Conservation (phyloP, 2,113 vertebrate genomes). For the Pyxicephalus adspersus region DNA sequence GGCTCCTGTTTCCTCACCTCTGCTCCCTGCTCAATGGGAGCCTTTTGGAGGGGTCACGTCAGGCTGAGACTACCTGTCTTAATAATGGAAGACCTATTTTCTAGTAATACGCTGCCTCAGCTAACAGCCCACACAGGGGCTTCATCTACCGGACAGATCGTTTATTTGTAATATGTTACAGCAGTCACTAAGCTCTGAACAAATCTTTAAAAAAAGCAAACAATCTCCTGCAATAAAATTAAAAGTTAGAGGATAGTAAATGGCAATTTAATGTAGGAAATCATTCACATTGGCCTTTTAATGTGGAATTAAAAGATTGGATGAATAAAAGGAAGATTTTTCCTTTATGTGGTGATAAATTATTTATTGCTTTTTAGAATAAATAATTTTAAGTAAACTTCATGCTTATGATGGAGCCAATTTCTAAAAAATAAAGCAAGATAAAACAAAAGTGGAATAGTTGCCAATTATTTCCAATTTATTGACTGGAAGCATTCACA, state of each 20-base stretch:
- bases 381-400: too few relatives aligned
- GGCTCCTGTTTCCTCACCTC: conserved; percentile 54
- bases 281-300: too few relatives aligned
- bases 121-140: conserved; percentile 22
- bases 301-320: too few relatives aligned
- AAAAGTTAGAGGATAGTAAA: not conserved
- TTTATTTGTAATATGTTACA: conserved; percentile 17
- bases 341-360: too few relatives aligned
- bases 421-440: too few relatives aligned
- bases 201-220: not conserved
- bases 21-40: conserved; percentile 45
- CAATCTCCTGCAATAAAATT: not conserved
- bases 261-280: not conserved
- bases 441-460: too few relatives aligned
- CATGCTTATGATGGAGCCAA: too few relatives aligned
- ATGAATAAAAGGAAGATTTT: too few relatives aligned
- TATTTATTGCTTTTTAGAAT: too few relatives aligned
- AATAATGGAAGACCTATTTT: conserved; percentile 50
- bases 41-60: conserved; percentile 42
- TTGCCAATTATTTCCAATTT: too few relatives aligned
- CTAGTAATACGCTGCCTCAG: conserved; percentile 31
- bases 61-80: conserved; percentile 41
- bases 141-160: conserved; percentile 13
- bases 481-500: too few relatives aligned
- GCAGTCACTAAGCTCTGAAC: not conserved